A percentile compares a stretch with the other conserved stretches of the same genome.
phyloP scores from a whole-genome alignment of 92 coral and sea anemone genomes.

The Virgularia gustaviana region DNA sequence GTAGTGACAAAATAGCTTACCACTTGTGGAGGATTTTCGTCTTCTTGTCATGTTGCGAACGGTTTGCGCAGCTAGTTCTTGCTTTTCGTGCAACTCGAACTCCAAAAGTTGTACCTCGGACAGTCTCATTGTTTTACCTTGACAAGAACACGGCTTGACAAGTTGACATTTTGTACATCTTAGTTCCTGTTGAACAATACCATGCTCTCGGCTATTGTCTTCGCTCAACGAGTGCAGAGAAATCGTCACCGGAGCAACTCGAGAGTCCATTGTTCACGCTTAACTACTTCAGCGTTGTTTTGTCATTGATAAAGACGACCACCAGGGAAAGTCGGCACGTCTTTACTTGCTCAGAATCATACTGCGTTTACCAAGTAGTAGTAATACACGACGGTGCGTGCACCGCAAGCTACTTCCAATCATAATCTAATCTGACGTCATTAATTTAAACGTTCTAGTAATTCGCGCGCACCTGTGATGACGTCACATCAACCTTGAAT shows the following conservation, averaged over 20 bases:
- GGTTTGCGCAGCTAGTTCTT: conserved; percentile 11
- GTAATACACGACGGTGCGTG: no score
- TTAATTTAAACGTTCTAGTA: no score
- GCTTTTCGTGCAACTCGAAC: conserved; percentile 17
- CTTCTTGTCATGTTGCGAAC: conserved; percentile 15
- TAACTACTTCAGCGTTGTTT: no score
- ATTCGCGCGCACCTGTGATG: no score
- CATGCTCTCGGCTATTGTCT: not conserved
- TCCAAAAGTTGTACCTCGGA: conserved; percentile 8
- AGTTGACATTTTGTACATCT: conserved; percentile 20
- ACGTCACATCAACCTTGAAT: no score
- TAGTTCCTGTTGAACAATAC: no score
- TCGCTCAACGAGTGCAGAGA: not conserved
- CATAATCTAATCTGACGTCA: no score
- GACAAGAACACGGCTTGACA: conserved; percentile 17
- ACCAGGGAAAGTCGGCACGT: no score
- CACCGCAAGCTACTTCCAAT: no score
- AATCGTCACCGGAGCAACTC: conserved; percentile 14
- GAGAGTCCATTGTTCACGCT: not conserved
- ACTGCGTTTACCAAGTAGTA: no score
- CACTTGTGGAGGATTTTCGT: not conserved
- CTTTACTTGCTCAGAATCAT: no score
- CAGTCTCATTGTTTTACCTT: not conserved
- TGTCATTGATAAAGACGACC: no score
- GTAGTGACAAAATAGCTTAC: not conserved